Evolutionary conservation across 2,113 vertebrate species (phyloP).

Genomic region (Ammospiza nelsoni): DNA sequence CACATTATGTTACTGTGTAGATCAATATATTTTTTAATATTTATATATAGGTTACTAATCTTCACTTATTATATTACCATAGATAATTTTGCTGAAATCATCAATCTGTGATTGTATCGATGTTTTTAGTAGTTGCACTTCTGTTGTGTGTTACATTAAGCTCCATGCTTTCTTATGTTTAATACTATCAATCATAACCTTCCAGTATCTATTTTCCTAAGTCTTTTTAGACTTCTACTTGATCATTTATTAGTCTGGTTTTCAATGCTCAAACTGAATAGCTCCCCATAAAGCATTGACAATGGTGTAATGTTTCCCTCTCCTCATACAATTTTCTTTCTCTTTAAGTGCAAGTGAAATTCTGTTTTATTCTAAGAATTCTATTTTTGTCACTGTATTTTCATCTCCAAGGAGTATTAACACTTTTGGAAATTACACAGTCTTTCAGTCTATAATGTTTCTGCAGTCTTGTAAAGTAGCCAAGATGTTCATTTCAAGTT

Average conservation of each 20-base stretch:
- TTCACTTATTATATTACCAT: background rate
- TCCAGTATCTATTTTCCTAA: background rate
- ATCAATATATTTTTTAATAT: background rate
- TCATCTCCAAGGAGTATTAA: background rate
- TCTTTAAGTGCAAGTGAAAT: background rate
- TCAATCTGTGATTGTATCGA: background rate
- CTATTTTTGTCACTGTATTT: background rate
- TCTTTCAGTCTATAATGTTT: background rate
- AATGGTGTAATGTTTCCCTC: background rate
- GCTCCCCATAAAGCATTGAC: background rate
- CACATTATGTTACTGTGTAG: background rate
- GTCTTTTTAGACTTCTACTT: background rate
- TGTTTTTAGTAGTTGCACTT: background rate
- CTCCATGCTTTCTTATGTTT: background rate
- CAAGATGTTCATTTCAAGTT: conserved; percentile 17
- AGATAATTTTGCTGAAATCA: background rate
- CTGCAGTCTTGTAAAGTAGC: background rate
- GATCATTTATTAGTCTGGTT: background rate
- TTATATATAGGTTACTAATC: background rate
- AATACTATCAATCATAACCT: background rate
- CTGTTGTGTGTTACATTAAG: background rate
- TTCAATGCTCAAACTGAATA: background rate
- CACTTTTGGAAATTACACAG: background rate
- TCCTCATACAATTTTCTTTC: background rate
- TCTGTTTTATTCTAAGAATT: background rate